Percentiles rank a stretch among this genome's conserved stretches.
Conservation (phyloP, 2,888 invertebrate genomes). For the Caenorhabditis sp. region DNA sequence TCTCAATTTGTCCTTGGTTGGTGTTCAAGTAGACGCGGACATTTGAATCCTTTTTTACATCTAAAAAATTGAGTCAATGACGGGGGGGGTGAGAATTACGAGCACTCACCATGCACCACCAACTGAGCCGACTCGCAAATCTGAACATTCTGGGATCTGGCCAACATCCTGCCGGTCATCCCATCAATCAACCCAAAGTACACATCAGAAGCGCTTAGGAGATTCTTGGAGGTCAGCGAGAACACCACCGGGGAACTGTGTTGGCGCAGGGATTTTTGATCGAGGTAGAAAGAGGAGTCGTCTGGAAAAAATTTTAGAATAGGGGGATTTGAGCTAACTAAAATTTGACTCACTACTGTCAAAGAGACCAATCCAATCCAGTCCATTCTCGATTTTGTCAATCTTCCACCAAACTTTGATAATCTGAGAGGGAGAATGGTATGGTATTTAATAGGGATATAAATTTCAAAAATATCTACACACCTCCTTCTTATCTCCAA, state of each 20-base stretch:
- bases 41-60: slow-evolving; percentile 24
- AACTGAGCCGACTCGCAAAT: slow-evolving; percentile 46
- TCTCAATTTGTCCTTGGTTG: slow-evolving; percentile 29
- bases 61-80: slow-evolving; percentile 31
- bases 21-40: slow-evolving; percentile 37
- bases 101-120: slow-evolving; percentile 39
- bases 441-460: too few relatives aligned
- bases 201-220: slow-evolving; percentile 42
- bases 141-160: slow-evolving; percentile 35
- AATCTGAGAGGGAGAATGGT: too few relatives aligned
- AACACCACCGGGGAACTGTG: slow-evolving; percentile 44
- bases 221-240: slow-evolving; percentile 41
- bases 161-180: slow-evolving; percentile 59
- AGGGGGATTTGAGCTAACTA: too few relatives aligned
- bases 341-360: slow-evolving; percentile 65
- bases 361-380: slow-evolving; percentile 74
- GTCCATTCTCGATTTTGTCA: slow-evolving; percentile 46
- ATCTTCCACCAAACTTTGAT: slow-evolving; percentile 66
- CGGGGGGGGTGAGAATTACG: too few relatives aligned
- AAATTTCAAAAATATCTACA: too few relatives aligned
- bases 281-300: slow-evolving; percentile 59
- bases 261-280: slow-evolving; percentile 56
- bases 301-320: slow-evolving; percentile 48
- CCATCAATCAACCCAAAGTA: slow-evolving; percentile 62
- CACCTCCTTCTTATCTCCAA: slow-evolving; percentile 48